Evolutionary conservation across 2,888 invertebrate genomes (phyloP).

Genomic region (Scaptomyza caliginosa): DNA sequence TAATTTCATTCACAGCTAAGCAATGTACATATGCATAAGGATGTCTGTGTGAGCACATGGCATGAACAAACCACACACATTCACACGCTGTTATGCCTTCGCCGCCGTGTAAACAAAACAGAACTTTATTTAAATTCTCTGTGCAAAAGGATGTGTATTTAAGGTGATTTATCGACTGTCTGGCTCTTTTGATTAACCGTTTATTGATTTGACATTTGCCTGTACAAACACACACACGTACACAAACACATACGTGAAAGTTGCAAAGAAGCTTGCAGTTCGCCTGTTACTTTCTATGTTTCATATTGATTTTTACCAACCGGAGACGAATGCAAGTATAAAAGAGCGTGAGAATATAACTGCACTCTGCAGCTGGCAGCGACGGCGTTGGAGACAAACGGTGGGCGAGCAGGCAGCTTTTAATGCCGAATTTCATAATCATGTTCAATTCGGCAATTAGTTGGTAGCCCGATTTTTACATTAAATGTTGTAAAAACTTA

Average conservation of each 20-base stretch:
- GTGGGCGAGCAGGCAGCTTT: background rate
- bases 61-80: constrained; percentile 1
- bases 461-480: background rate
- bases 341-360: constrained; percentile 41
- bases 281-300: constrained; percentile 30
- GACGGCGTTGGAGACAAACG: constrained; percentile 1
- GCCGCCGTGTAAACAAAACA: constrained; percentile 39
- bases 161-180: constrained; percentile 7
- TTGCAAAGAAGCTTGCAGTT: constrained; percentile 11
- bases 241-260: constrained; percentile 56
- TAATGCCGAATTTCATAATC: constrained; percentile 46
- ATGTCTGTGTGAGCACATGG: constrained; percentile 40
- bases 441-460: constrained; percentile 18
- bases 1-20: constrained; percentile 29
- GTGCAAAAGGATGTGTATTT: constrained; percentile 1
- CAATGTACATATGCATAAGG: background rate
- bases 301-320: constrained; percentile 70
- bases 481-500: background rate
- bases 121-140: background rate
- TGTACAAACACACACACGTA: constrained; percentile 11
- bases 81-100: constrained; percentile 1
- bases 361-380: constrained; percentile 47
- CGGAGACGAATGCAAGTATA: constrained; percentile 24
- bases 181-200: constrained; percentile 48
- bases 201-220: constrained; percentile 56